Evolutionary conservation across 2,888 invertebrate genomes (phyloP).

Genomic region (Chrysolina americana): DNA sequence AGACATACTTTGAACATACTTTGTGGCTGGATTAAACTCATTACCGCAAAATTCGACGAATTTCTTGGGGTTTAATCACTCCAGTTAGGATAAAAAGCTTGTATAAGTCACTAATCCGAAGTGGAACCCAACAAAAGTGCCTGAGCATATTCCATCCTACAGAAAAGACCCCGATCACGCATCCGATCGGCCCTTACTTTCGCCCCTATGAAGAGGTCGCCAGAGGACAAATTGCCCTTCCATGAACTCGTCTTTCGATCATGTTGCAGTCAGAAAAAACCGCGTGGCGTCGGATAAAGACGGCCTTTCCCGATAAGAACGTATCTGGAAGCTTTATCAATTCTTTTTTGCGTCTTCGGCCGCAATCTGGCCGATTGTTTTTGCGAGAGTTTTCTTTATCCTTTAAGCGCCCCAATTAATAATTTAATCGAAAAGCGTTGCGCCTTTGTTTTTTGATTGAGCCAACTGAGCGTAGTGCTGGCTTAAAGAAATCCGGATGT

Average conservation of each 20-base stretch:
- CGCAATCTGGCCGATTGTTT: constrained; percentile 52
- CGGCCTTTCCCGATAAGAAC: constrained; percentile 21
- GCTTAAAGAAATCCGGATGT: constrained; percentile 7
- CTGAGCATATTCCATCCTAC: constrained; percentile 32
- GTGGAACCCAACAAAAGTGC: constrained; percentile 40
- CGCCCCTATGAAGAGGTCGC: constrained; percentile 13
- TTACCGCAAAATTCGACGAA: constrained; percentile 2
- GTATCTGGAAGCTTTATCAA: constrained; percentile 31
- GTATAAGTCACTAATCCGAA: constrained; percentile 39
- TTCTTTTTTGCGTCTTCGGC: constrained; percentile 40
- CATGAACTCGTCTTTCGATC: background rate
- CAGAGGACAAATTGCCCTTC: background rate
- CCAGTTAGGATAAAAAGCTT: constrained; percentile 35
- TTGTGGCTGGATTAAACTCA: background rate
- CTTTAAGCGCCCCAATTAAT: constrained; percentile 52
- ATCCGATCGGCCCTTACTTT: background rate
- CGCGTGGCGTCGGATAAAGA: constrained; percentile 29
- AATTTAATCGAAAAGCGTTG: constrained; percentile 53
- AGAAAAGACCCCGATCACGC: constrained; percentile 24
- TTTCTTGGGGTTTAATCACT: constrained; percentile 29
- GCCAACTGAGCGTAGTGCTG: constrained; percentile 2
- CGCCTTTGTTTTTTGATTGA: constrained; percentile 46
- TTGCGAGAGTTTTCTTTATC: constrained; percentile 50
- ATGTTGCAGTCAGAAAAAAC: background rate
- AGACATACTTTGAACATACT: background rate